These are phyloP conservation scores for Spea hammondii DNA, from an alignment of 2,797 vertebrate species.

Conservation along the genomic window DNA sequence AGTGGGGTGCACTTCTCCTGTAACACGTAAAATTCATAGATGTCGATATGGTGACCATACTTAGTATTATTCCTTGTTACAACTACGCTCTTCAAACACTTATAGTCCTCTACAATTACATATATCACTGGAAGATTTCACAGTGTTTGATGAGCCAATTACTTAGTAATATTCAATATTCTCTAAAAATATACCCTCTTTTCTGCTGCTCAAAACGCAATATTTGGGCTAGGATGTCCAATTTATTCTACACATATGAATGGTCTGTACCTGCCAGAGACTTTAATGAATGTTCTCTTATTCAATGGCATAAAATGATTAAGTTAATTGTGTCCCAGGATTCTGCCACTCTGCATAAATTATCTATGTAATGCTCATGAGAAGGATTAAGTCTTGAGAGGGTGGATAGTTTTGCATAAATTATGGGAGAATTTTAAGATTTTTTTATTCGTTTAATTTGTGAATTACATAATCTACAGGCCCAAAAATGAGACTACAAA, in stretches of 20 bases:
- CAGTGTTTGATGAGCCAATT: conserved; percentile 21
- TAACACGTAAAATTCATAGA: too few species aligned
- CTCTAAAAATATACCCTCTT: conserved; percentile 14
- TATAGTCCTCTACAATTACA: background rate
- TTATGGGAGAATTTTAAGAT: conserved; percentile 45
- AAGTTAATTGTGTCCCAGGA: conserved; percentile 54
- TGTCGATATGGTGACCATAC: background rate
- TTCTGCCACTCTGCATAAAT: conserved; percentile 53
- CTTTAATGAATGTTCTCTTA: conserved; percentile 51
- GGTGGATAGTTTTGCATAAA: conserved; percentile 52
- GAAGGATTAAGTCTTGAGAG: conserved; percentile 52
- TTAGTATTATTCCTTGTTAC: background rate
- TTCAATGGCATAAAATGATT: conserved; percentile 53
- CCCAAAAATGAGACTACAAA: conserved; percentile 23
- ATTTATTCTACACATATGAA: conserved; percentile 42
- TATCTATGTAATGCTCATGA: conserved; percentile 50
- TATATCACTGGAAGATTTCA: background rate
- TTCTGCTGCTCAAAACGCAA: conserved; percentile 32
- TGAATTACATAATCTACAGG: conserved; percentile 45
- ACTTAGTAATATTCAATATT: conserved; percentile 8
- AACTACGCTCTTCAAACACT: background rate
- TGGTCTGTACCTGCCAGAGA: conserved; percentile 46
- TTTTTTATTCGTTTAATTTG: conserved; percentile 26
- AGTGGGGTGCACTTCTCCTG: too few species aligned
- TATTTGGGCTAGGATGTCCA: conserved; percentile 45